Evolutionary conservation across 1,140 invertebrate species (phyloP), one percentile per base, ranked within the genome.

Genomic region (Apis cerana): DNA sequence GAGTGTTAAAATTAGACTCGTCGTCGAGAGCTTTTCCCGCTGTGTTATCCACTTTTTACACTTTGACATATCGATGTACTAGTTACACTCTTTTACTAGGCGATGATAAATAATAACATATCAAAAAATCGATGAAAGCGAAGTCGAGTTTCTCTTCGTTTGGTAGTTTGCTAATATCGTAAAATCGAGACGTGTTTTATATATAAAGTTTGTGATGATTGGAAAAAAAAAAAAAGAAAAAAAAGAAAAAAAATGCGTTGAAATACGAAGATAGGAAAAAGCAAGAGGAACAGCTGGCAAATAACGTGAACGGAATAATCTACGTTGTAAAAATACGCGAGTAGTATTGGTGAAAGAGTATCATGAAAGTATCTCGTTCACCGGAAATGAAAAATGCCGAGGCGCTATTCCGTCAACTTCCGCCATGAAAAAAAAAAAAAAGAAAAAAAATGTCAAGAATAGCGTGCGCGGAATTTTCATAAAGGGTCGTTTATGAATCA

Each of bases 341-440:
- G 19, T 1, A 68, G 48, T 8, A 43, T 19, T 1, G 43, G 12
- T 21, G n/a, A 15, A 4, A 68, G 65, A 67, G 64, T 12, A 67
- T 17, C 64, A 21, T 19, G 19, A 19, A 67, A 68, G 65, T n/a
- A 68, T 68, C n/a, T 1, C 21, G 62, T 17, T n/a, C 12, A 13
- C 12, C 4, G 67, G 87, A 88, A 90, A 91, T 90, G 91, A 89
- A 90, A 89, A 88, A 89, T 54, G 23, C 27, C 23, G 52, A 12
- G 19, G 15, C 52, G 15, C 27, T 58, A 56, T 56, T 56, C 56
- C 50, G 69, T 54, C 69, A 71, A 56, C 43, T 33, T 9, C 5
- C 54, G 23, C 33, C 48, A 17, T 19, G 61, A 33, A 33, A 33
- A 33, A 33, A 33, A 33, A 33, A 33, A 33, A 33, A 33, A 33